Conservation (phyloP, 30 jellyfish, hydroid and myxozoan species). For the Catostylus mosaicus region DNA sequence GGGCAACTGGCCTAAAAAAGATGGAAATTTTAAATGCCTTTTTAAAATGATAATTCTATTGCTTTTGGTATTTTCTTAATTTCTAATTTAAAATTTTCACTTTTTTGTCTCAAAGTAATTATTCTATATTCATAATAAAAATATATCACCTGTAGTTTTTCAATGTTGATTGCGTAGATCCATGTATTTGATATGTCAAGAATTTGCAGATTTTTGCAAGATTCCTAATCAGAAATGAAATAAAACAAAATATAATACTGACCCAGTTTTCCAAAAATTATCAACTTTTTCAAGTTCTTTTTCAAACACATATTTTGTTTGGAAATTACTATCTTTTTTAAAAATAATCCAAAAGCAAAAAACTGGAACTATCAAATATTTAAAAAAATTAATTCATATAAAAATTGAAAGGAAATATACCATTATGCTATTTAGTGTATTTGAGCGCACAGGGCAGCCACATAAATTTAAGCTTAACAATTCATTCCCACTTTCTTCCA, state of each 20-base stretch:
- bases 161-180: constrained; percentile 15
- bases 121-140: too few species aligned
- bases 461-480: constrained; percentile 40
- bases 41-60: not conserved
- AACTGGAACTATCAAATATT: too few species aligned
- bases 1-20: constrained; percentile 59
- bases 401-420: not conserved
- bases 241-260: not conserved
- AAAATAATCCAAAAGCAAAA: too few species aligned
- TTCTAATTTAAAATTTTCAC: not conserved
- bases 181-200: constrained; percentile 55
- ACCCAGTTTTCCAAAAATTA: too few species aligned
- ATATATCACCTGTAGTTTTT: constrained; percentile 35
- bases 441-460: constrained; percentile 49
- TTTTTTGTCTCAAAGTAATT: not conserved
- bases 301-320: too few species aligned
- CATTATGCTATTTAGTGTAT: constrained; percentile 13
- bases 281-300: too few species aligned
- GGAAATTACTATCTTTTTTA: too few species aligned
- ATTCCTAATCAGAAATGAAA: constrained; percentile 7
- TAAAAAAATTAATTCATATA: not conserved
- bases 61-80: not conserved
- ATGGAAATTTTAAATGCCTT: not conserved
- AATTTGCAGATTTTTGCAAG: constrained; percentile 38
- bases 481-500: constrained; percentile 33